phyloP scores from a whole-genome alignment of 1,140 invertebrate genomes.

The Drosophila nebulosa region DNA sequence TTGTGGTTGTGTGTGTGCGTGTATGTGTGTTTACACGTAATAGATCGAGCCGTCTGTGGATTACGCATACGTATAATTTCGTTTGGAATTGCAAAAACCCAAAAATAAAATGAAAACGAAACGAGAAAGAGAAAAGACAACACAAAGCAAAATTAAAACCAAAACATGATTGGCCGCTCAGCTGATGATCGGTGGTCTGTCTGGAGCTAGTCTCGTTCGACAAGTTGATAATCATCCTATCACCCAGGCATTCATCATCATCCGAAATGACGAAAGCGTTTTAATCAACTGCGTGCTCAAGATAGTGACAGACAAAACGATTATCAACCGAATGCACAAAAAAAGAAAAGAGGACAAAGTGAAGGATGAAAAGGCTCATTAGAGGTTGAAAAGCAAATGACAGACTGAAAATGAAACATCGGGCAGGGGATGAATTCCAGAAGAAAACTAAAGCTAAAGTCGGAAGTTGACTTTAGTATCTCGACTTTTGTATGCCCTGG shows the following conservation, averaged over 20 bases:
- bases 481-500: neutral
- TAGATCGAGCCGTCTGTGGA: constrained; percentile 38
- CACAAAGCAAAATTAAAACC: constrained; percentile 5
- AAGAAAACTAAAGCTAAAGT: neutral
- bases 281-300: too few species aligned
- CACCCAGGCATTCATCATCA: neutral
- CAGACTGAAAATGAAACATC: neutral
- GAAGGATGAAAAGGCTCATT: neutral
- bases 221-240: constrained; percentile 9
- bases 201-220: constrained; percentile 32
- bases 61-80: constrained; percentile 46
- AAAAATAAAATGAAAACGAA: neutral
- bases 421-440: neutral
- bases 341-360: neutral
- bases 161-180: constrained; percentile 40
- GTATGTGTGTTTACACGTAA: neutral
- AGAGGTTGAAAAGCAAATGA: neutral
- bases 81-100: constrained; percentile 17
- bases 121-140: neutral
- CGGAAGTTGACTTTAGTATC: neutral
- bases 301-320: neutral
- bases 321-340: neutral
- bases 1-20: neutral
- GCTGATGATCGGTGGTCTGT: constrained; percentile 55
- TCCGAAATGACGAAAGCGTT: neutral